Percentiles rank a stretch among this genome's conserved stretches.
phyloP scores from a whole-genome alignment of 2,797 vertebrate genomes.

The Australoheros facetus region DNA sequence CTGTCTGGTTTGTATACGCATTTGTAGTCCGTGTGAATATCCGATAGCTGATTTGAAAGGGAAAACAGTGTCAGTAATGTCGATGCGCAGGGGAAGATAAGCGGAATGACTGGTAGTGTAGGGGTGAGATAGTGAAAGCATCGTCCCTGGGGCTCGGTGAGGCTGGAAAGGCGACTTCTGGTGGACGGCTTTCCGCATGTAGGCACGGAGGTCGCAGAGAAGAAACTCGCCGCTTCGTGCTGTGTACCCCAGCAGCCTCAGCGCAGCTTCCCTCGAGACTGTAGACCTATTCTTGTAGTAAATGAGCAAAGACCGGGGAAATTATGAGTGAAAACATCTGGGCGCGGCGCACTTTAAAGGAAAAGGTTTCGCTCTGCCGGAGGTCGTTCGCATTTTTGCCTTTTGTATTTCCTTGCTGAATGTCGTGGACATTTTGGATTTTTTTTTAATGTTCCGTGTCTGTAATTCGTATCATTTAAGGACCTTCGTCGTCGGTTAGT shows the following conservation, averaged over 20 bases:
- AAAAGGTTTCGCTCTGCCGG: slow-evolving; percentile 51
- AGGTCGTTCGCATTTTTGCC: slow-evolving; percentile 68
- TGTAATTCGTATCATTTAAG: slow-evolving; percentile 18
- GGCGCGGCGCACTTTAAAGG: slow-evolving; percentile 63
- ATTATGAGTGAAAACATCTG: slow-evolving; percentile 68
- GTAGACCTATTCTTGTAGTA: background rate
- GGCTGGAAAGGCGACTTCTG: slow-evolving; percentile 48
- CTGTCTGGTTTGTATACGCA: background rate
- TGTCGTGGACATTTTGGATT: slow-evolving; percentile 82
- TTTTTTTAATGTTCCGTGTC: slow-evolving; percentile 47
- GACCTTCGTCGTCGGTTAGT: background rate
- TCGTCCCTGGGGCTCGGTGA: slow-evolving; percentile 8
- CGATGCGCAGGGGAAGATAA: background rate
- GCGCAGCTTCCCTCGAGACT: slow-evolving; percentile 21
- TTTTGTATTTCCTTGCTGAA: slow-evolving; percentile 79
- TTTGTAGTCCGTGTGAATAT: background rate
- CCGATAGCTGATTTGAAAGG: background rate
- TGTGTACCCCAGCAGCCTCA: slow-evolving; percentile 8
- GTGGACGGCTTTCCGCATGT: slow-evolving; percentile 39
- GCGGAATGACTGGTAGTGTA: background rate
- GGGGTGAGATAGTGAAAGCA: slow-evolving; percentile 47
- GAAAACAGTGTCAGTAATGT: background rate
- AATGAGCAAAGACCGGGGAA: slow-evolving; percentile 17
- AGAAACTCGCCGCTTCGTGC: slow-evolving; percentile 35
- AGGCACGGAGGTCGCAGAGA: slow-evolving; percentile 53